These are phyloP conservation scores for Oryzias celebensis DNA, from an alignment of 2,113 vertebrate genomes.

Conservation along the genomic window DNA sequence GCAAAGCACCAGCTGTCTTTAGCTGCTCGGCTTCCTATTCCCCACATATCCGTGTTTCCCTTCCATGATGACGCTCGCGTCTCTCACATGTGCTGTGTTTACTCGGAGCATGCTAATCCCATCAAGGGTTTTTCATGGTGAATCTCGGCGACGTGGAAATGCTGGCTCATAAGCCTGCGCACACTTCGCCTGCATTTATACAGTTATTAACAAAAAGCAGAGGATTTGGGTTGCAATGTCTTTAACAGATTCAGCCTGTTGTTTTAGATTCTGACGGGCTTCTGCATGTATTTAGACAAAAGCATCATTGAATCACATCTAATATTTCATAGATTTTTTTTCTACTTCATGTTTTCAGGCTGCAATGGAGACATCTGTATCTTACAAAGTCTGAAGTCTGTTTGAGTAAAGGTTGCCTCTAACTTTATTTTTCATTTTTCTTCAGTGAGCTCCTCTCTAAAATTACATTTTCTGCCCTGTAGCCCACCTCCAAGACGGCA, in stretches of 20 bases:
- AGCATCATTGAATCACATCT: no score
- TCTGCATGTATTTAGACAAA: no score
- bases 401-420: not conserved
- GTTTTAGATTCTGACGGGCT: not conserved
- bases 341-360: constrained; percentile 12
- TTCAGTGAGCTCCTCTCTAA: constrained; percentile 9
- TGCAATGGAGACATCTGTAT: constrained; percentile 43
- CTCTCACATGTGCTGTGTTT: constrained; percentile 9
- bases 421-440: constrained; percentile 32
- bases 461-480: constrained; percentile 20
- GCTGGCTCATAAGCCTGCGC: not conserved
- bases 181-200: not conserved
- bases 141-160: constrained; percentile 1
- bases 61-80: constrained; percentile 35
- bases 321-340: no score
- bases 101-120: constrained; percentile 36
- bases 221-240: not conserved
- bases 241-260: constrained; percentile 3
- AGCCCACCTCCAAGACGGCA: constrained; percentile 2
- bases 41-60: not conserved
- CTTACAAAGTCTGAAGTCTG: constrained; percentile 18
- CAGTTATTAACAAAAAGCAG: not conserved
- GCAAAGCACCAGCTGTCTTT: no score
- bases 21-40: not conserved
- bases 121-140: constrained; percentile 13